A percentile compares a stretch with the other conserved stretches of the same genome.
These are phyloP conservation scores for Fistularia commersonii DNA, from an alignment of 2,797 vertebrate species.

Conservation along the genomic window DNA sequence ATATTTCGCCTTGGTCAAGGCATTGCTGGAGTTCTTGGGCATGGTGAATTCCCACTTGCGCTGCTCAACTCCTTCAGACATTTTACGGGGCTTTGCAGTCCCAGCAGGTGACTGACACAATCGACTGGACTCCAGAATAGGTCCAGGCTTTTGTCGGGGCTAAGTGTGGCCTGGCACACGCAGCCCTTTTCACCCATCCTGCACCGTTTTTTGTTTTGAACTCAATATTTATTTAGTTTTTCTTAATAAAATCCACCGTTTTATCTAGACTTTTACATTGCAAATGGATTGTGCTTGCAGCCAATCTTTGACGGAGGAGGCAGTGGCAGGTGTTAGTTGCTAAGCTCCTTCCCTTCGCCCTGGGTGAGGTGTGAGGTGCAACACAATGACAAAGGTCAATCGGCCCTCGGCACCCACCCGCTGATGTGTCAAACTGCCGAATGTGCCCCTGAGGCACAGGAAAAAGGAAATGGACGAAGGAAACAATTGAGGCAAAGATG, in stretches of 20 bases:
- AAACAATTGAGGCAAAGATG: background rate
- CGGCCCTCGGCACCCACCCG: slow-evolving; percentile 3
- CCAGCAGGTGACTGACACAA: too few species aligned
- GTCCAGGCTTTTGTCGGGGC: too few species aligned
- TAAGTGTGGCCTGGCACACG: too few species aligned
- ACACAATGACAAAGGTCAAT: slow-evolving; percentile 7
- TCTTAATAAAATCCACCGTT: background rate
- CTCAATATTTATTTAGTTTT: too few species aligned
- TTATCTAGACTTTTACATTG: background rate
- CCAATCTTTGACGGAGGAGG: slow-evolving; percentile 18
- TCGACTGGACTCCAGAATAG: too few species aligned
- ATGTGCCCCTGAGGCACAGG: slow-evolving; percentile 49
- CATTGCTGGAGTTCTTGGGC: too few species aligned
- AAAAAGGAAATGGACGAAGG: slow-evolving; percentile 13
- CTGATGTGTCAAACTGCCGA: slow-evolving; percentile 64
- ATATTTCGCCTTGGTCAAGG: too few species aligned
- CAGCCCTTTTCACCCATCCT: too few species aligned
- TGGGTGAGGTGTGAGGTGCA: slow-evolving; percentile 65
- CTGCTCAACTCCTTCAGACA: too few species aligned
- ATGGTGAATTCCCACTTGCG: too few species aligned
- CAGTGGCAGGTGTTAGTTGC: slow-evolving; percentile 65
- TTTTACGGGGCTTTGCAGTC: too few species aligned
- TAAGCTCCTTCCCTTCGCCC: slow-evolving; percentile 66
- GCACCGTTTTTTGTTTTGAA: too few species aligned
- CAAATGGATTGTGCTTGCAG: background rate